Percentiles rank a stretch among this genome's conserved stretches.
Evolutionary conservation across 2,113 vertebrate genomes (phyloP).

Genomic region (Sula dactylatra): DNA sequence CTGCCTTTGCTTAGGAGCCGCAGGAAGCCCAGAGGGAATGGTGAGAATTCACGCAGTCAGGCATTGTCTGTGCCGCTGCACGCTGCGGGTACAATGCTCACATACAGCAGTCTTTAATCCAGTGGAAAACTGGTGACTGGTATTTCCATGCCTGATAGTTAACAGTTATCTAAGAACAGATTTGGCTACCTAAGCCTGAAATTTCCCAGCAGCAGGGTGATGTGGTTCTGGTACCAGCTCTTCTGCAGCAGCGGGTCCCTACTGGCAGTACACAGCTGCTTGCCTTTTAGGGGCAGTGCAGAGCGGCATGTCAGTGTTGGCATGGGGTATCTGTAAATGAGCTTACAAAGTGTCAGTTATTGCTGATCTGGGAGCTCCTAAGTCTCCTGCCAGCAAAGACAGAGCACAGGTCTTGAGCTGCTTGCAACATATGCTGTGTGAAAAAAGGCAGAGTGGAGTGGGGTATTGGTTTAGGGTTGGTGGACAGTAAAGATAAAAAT

Average conservation of each 20-base stretch:
- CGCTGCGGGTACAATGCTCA: rapidly evolving
- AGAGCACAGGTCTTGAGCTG: rapidly evolving
- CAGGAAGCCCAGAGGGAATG: neutral
- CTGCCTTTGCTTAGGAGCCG: neutral
- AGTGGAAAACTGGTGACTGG: neutral
- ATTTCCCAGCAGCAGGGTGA: neutral
- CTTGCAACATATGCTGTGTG: neutral
- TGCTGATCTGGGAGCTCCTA: neutral
- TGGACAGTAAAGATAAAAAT: neutral
- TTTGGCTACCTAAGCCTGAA: neutral
- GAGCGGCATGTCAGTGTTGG: too few species aligned
- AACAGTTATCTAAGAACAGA: neutral
- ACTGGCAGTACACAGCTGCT: neutral
- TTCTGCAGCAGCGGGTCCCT: neutral
- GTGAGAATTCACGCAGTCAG: neutral
- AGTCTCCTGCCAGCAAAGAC: neutral
- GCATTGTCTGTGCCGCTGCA: neutral
- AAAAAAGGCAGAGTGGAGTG: neutral
- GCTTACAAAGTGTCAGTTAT: neutral
- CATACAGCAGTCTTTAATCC: neutral
- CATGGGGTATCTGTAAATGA: rapidly evolving
- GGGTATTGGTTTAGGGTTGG: neutral
- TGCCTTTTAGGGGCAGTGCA: neutral
- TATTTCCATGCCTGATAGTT: neutral
- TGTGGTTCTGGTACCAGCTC: neutral